Base-by-base conservation (phyloP, 2,113 vertebrate genomes). In the Phrynosoma platyrhinos region DNA sequence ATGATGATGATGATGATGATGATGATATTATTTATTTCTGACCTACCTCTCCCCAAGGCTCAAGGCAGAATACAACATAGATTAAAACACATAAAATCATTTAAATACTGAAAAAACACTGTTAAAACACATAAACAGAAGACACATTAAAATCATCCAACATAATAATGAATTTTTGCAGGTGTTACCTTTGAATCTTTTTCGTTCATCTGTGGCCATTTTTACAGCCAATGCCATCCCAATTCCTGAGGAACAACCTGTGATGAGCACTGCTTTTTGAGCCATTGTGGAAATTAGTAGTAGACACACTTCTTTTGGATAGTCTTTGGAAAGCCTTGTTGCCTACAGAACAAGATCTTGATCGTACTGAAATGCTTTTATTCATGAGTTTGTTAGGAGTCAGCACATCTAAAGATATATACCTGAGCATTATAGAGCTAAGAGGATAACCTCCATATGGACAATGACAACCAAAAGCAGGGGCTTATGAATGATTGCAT, bases 211-310 rank as follows among this genome's bases (percentile, higher is more conserved):
- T 87, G 95, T 97, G 40, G 98, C 97, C 71, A 98, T 95, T 94
- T 96, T 97, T 78, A 91, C 92, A 85, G 98, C 98, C 94, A 98
- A 94, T 18, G 97, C 95, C n/a, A 98, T 92, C 80, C 98, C 98
- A 79, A 98, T 98, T 80, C 98, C 98, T 12, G 98, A 98, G 76
- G 98, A 98, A 87, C 98, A 98, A 79, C 98, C 98, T 4, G 98
- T 98, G 94, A 98, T 97, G 68, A 98, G 97, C 7, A 98, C 98
- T 69, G 95, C 96, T 92, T 97, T 98, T 95, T 97, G 97, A 89
- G 92, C 95, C 97, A 98, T 98, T 93, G 86, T 27, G 9, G 36
- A 87, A 30, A 23, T 9, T 72, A 4, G 84, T 23, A 23, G n/a
- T 71, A 84, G 79, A 8, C 42, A 90, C 53, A 23, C 83, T 79